These are phyloP conservation scores for Anastrepha obliqua DNA, from an alignment of 1,140 invertebrate species.

Conservation along the genomic window DNA sequence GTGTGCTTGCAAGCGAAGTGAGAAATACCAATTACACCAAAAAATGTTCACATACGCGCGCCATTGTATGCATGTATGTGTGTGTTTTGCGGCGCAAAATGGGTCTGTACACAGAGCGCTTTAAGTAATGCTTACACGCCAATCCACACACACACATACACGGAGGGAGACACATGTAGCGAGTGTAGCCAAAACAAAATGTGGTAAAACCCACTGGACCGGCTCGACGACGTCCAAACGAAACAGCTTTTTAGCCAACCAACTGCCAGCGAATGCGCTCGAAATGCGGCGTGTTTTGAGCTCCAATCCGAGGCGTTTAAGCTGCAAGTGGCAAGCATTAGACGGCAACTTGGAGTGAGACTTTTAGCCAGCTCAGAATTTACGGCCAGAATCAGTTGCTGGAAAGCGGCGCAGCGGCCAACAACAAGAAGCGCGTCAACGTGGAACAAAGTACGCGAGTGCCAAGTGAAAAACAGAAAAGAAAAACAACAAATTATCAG, in stretches of 20 bases:
- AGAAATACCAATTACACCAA: conserved; percentile 15
- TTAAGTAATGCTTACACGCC: not conserved
- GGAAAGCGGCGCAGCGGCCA: conserved; percentile 50
- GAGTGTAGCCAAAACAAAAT: conserved; percentile 21
- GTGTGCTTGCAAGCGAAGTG: not conserved
- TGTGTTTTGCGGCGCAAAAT: not conserved
- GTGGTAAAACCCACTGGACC: conserved; percentile 42
- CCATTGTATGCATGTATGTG: not conserved
- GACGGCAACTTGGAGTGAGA: conserved; percentile 23
- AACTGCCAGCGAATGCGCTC: conserved; percentile 47
- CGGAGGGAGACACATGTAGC: not conserved
- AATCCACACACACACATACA: not conserved
- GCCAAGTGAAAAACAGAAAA: not conserved
- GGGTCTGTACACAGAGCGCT: not conserved
- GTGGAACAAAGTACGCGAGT: not conserved
- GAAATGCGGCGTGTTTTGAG: not conserved
- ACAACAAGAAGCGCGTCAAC: conserved; percentile 48
- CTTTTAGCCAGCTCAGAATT: conserved; percentile 52
- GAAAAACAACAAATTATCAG: not conserved
- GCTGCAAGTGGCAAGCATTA: not conserved
- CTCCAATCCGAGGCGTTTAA: conserved; percentile 41
- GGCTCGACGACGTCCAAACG: conserved; percentile 34
- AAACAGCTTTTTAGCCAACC: conserved; percentile 52
- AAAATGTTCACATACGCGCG: not conserved
- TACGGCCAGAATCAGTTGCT: conserved; percentile 50